These are phyloP conservation scores for Zaprionus africanus DNA, from an alignment of 1,140 invertebrate species.

Conservation along the genomic window DNA sequence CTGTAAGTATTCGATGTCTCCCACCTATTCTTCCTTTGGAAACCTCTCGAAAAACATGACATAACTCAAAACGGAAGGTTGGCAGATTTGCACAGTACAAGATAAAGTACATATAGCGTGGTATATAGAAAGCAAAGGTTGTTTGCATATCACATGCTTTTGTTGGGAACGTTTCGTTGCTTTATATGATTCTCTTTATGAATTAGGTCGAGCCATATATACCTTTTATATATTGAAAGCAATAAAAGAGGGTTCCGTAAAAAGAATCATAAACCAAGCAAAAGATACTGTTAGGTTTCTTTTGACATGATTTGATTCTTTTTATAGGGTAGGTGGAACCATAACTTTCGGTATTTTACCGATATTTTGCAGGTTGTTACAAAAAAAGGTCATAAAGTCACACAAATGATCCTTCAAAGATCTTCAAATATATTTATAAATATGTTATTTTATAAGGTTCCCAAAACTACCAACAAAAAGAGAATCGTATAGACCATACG, in stretches of 20 bases:
- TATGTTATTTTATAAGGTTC: too few species aligned
- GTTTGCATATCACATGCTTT: background rate
- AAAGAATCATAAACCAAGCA: background rate
- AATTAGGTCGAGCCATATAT: background rate
- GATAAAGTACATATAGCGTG: background rate
- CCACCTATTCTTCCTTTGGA: background rate
- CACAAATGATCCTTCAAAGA: too few species aligned
- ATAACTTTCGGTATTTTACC: too few species aligned
- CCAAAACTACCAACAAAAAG: background rate
- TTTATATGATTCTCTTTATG: conserved; percentile 1
- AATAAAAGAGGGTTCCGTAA: background rate
- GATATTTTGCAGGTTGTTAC: too few species aligned
- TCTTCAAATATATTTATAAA: too few species aligned
- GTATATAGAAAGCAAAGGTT: background rate
- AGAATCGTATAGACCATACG: background rate
- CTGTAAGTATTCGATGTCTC: conserved; percentile 90
- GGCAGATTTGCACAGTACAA: conserved; percentile 33
- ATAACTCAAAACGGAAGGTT: conserved; percentile 61
- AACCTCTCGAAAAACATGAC: conserved; percentile 2
- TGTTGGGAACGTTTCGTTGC: background rate
- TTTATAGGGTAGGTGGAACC: background rate
- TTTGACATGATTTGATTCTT: background rate
- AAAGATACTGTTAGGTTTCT: too few species aligned
- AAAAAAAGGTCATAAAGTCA: too few species aligned
- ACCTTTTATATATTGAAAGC: background rate